phyloP scores from a whole-genome alignment of 1,140 invertebrate species.

The Drosophila erecta region DNA sequence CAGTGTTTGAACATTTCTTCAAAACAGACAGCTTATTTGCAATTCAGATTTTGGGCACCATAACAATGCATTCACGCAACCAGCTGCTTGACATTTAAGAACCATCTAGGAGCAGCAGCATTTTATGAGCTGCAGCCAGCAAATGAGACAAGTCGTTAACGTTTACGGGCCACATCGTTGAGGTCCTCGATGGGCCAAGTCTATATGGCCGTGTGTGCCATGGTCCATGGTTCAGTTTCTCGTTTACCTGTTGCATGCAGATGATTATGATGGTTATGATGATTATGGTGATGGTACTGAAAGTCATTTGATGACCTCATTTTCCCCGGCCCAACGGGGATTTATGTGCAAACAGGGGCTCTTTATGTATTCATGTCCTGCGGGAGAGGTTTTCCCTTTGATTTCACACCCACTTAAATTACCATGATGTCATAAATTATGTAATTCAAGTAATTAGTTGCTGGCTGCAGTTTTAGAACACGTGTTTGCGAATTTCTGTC shows the following conservation, averaged over 20 bases:
- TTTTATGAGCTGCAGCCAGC: conserved; percentile 44
- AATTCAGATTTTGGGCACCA: background rate
- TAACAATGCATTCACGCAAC: conserved; percentile 1
- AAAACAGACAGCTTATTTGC: background rate
- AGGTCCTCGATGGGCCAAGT: conserved; percentile 31
- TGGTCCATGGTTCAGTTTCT: background rate
- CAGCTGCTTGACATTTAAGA: conserved; percentile 27
- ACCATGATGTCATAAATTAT: conserved; percentile 44
- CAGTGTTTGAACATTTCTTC: conserved; percentile 1
- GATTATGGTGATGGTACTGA: conserved; percentile 24
- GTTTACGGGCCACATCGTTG: conserved; percentile 62
- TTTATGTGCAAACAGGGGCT: conserved; percentile 21
- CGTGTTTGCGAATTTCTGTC: background rate
- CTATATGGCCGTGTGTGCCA: conserved; percentile 3
- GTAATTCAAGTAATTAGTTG: conserved; percentile 57
- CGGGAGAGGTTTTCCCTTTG: conserved; percentile 20
- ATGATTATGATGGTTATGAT: conserved; percentile 24
- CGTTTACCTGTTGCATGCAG: conserved; percentile 59
- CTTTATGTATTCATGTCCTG: conserved; percentile 57
- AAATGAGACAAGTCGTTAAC: conserved; percentile 61
- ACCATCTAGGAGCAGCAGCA: background rate
- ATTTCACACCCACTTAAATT: conserved; percentile 15
- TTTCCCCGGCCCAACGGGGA: conserved; percentile 24
- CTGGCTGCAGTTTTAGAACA: conserved; percentile 10
- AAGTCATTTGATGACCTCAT: conserved; percentile 50